Evolutionary conservation across 2,113 vertebrate genomes (phyloP), one percentile per base, ranked within the genome.

Genomic region (Mirounga angustirostris): DNA sequence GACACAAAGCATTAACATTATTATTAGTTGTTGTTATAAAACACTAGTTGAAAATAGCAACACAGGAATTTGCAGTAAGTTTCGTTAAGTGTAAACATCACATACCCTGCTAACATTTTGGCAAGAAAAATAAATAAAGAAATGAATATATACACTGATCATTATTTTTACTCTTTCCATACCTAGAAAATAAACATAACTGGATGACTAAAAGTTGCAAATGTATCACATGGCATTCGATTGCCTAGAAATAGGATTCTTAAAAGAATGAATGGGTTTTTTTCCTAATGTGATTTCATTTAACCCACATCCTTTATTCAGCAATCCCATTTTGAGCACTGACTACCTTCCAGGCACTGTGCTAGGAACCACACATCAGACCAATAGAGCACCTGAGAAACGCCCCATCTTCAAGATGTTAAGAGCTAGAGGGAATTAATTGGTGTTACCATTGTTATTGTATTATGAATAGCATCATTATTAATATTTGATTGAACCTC

Each of bases 11-110:
- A 92, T 83, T 78, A 84, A 24, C 36, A 76, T 78, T 89, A 87
- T 83, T 91, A 97, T 86, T 76, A 82, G 93, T 95, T 94, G 84
- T 93, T 96, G 69, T 94, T 89, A 92, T 94, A 83, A 92, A 94
- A 92, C 69, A 92, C 65, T 71, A 92, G 80, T 91, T 73, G 65
- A 90, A 97, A 95, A 94, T 33, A 92, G 94, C 82, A 90, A 82
- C 67, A 50, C 14, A 58, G 84, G 46, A 94, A 96, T 74, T 58
- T 52, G 26, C 82, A 74, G 73, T 78, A 87, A 96, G 61, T 82
- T 91, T 96, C 73, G n/a, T 28, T 28, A 95, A 46, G 4, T 58
- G 30, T 94, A 95, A 98, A 95, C 89, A 96, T 58, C 67, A 43
- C 21, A 30, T 85, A 46, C 73, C 76, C 58, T 43, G 69, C 63